Percentiles rank a stretch among this genome's conserved stretches.
These are phyloP conservation scores for Atherinosoma microstoma DNA, from an alignment of 2,797 vertebrate genomes.

Conservation along the genomic window DNA sequence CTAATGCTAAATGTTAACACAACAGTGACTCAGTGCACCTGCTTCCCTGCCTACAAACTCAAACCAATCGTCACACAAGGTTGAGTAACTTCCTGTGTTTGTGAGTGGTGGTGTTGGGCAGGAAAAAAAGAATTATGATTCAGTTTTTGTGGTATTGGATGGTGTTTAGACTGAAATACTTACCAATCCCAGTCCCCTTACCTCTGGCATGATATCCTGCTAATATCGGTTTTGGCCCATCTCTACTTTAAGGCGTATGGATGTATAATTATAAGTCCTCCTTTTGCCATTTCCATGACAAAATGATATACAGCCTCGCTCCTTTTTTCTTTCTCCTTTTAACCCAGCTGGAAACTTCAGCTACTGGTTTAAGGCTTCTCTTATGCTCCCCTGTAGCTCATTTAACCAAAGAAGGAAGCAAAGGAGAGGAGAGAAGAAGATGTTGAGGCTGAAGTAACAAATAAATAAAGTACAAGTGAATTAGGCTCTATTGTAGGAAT, in stretches of 20 bases:
- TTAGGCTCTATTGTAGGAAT: conserved; percentile 7
- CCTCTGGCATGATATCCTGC: no score
- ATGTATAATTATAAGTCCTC: conserved; percentile 12
- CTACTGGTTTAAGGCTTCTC: conserved; percentile 72
- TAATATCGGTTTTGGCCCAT: no score
- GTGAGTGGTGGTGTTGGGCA: no score
- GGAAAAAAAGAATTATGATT: no score
- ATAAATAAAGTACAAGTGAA: conserved; percentile 26
- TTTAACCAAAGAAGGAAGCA: conserved; percentile 62
- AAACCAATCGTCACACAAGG: no score
- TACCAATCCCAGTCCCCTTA: no score
- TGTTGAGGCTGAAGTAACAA: conserved; percentile 30
- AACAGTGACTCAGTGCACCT: no score
- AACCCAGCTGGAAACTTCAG: conserved; percentile 76
- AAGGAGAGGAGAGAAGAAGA: conserved; percentile 23
- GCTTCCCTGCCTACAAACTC: no score
- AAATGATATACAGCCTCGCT: conserved; percentile 32
- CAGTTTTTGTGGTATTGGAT: no score
- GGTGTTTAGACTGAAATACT: no score
- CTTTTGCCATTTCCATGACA: conserved; percentile 36
- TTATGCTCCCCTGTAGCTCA: conserved; percentile 74
- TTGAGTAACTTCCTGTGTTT: no score
- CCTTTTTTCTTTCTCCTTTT: conserved; percentile 39
- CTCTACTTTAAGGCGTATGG: conserved; percentile 23
- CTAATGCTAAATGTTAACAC: no score